Percentiles rank a stretch among this genome's conserved stretches.
phyloP scores from a whole-genome alignment of 2,113 vertebrate species.

The Porphyrio hochstetteri region DNA sequence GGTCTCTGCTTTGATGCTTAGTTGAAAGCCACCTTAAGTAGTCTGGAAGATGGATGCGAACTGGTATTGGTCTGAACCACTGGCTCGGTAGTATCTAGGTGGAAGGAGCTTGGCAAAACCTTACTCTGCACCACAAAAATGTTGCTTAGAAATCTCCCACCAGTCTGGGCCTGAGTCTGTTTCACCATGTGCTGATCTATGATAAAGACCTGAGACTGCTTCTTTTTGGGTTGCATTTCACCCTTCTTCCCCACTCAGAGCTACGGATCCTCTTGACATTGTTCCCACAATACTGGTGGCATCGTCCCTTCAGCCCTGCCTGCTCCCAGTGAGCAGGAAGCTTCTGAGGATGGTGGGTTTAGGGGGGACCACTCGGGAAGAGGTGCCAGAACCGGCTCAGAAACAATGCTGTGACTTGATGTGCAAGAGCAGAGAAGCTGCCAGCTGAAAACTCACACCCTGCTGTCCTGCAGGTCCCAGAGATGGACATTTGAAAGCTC shows the following conservation, averaged over 20 bases:
- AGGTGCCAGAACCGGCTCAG: not conserved
- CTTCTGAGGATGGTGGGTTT: not conserved
- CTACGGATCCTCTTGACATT: not conserved
- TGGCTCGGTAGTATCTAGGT: not conserved
- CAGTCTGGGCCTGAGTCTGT: not conserved
- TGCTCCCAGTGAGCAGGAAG: not conserved
- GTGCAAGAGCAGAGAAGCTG: not conserved
- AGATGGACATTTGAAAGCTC: not conserved
- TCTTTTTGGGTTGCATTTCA: not conserved
- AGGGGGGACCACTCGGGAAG: not conserved
- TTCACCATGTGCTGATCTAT: not conserved
- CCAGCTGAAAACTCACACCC: not conserved
- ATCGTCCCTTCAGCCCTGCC: not conserved
- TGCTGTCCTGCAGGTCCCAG: not conserved
- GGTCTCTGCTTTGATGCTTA: not conserved
- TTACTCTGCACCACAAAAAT: not conserved
- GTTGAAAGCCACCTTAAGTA: not conserved
- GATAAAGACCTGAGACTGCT: not conserved
- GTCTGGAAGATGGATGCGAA: not conserved
- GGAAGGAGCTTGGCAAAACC: slow-evolving; percentile 22
- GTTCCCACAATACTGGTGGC: fast-evolving
- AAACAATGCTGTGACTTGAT: not conserved
- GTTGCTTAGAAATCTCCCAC: not conserved
- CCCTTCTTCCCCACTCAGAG: not conserved
- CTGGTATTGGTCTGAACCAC: not conserved